A percentile compares a stretch with the other conserved stretches of the same genome.
These are phyloP conservation scores for Acanthurus leucopareius DNA, from an alignment of 2,797 vertebrate species.

Conservation along the genomic window DNA sequence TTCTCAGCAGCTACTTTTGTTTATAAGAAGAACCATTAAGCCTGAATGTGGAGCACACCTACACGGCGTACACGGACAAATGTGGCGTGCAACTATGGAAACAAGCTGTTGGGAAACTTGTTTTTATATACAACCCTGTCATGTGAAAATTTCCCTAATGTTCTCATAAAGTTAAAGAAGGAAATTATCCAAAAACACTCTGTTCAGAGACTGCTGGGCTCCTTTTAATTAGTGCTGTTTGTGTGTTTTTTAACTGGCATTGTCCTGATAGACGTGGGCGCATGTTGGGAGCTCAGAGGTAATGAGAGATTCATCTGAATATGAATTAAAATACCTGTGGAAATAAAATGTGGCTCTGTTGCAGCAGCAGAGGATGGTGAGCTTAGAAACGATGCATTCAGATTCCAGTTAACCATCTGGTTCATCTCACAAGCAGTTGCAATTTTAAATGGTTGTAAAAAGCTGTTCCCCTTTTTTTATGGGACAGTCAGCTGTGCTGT, in stretches of 20 bases:
- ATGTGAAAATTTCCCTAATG: constrained; percentile 38
- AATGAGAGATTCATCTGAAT: constrained; percentile 16
- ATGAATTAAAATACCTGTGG: constrained; percentile 40
- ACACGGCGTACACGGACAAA: background rate
- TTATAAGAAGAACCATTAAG: constrained; percentile 12
- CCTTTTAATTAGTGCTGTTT: constrained; percentile 4
- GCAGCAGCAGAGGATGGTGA: constrained; percentile 21
- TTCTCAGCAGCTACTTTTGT: constrained; percentile 31
- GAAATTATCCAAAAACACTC: constrained; percentile 8
- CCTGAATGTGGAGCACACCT: constrained; percentile 4
- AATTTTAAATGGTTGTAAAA: constrained; percentile 55
- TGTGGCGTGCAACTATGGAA: constrained; percentile 11
- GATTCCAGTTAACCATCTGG: constrained; percentile 60
- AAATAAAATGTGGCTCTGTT: constrained; percentile 29
- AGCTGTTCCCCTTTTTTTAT: constrained; percentile 52
- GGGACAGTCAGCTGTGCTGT: constrained; percentile 45
- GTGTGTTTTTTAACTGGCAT: constrained; percentile 1
- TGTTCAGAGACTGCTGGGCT: background rate
- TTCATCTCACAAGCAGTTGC: constrained; percentile 55
- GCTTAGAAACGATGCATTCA: constrained; percentile 22
- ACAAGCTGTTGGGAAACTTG: constrained; percentile 7
- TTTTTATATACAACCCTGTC: constrained; percentile 28
- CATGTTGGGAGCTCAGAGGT: constrained; percentile 13
- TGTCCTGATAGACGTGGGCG: constrained; percentile 8
- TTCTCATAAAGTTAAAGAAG: constrained; percentile 18